Evolutionary conservation across 2,888 invertebrate genomes (phyloP).

Genomic region (Diplazon laetatorius): DNA sequence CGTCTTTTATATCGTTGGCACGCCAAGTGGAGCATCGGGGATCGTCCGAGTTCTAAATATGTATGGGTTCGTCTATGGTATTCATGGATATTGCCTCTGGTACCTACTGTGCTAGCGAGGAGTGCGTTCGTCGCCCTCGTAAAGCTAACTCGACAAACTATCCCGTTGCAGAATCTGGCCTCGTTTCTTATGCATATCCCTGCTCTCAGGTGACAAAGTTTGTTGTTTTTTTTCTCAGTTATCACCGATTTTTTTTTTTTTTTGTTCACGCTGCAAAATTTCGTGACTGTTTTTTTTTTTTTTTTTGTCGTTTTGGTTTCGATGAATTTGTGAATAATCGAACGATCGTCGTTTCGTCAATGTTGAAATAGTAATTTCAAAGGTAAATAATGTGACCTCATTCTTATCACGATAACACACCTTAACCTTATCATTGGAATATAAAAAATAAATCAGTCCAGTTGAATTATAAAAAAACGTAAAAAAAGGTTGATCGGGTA

Average conservation of each 20-base stretch:
- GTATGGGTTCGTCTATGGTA: constrained; percentile 44
- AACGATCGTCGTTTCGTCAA: too few species aligned
- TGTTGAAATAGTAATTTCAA: too few species aligned
- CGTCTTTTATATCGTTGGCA: constrained; percentile 60
- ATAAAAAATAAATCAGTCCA: too few species aligned
- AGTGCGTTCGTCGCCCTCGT: constrained; percentile 60
- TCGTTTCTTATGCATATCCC: constrained; percentile 14
- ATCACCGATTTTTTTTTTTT: neutral
- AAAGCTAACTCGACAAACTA: constrained; percentile 52
- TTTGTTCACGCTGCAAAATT: too few species aligned
- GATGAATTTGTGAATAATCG: too few species aligned
- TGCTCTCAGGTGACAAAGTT: constrained; percentile 11
- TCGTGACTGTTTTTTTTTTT: too few species aligned
- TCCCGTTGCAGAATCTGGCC: constrained; percentile 16
- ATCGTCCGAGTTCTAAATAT: constrained; percentile 58
- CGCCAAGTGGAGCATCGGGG: constrained; percentile 60
- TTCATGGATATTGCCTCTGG: constrained; percentile 42
- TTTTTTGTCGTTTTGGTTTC: too few species aligned
- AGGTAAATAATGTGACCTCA: too few species aligned
- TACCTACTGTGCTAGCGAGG: constrained; percentile 37
- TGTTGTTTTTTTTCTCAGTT: neutral
- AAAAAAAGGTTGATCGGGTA: too few species aligned
- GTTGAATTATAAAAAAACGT: too few species aligned
- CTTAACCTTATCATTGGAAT: too few species aligned
- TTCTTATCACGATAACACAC: too few species aligned